Conservation (phyloP, 2,888 invertebrate genomes). For the Antheraea assamensis region DNA sequence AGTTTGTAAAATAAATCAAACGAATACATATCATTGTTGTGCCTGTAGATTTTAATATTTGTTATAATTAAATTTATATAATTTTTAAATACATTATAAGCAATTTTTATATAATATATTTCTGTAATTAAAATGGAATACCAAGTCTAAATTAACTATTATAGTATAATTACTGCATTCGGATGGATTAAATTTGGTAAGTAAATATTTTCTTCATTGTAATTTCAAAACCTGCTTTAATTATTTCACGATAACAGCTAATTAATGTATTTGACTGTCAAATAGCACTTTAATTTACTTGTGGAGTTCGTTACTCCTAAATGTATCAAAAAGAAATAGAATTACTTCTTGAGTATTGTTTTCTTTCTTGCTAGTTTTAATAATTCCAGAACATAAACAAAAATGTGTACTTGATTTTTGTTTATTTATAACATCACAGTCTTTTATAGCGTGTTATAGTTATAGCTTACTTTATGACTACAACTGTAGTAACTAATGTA, state of each 20-base stretch:
- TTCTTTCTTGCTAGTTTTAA: not conserved
- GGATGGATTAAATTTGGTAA: not conserved
- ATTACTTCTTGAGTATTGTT: not conserved
- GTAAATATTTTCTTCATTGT: not conserved
- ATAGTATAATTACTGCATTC: not conserved
- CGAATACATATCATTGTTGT: conserved; percentile 78
- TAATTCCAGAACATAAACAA: not conserved
- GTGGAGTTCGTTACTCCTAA: not conserved
- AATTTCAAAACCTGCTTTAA: not conserved
- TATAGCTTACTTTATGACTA: too few relatives aligned
- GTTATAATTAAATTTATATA: conserved; percentile 47
- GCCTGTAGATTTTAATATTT: conserved; percentile 66
- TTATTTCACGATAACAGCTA: not conserved
- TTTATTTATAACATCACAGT: too few relatives aligned
- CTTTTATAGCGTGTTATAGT: too few relatives aligned
- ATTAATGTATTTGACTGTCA: not conserved
- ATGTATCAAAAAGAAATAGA: not conserved
- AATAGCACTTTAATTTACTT: not conserved
- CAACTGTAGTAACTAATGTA: too few relatives aligned
- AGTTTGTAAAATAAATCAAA: conserved; percentile 55
- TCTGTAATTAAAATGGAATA: conserved; percentile 34
- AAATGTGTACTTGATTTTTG: not conserved
- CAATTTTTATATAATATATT: conserved; percentile 43
- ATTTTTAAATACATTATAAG: conserved; percentile 38
- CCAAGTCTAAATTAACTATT: not conserved